phyloP scores from a whole-genome alignment of 2,113 vertebrate species.

The Merops nubicus region DNA sequence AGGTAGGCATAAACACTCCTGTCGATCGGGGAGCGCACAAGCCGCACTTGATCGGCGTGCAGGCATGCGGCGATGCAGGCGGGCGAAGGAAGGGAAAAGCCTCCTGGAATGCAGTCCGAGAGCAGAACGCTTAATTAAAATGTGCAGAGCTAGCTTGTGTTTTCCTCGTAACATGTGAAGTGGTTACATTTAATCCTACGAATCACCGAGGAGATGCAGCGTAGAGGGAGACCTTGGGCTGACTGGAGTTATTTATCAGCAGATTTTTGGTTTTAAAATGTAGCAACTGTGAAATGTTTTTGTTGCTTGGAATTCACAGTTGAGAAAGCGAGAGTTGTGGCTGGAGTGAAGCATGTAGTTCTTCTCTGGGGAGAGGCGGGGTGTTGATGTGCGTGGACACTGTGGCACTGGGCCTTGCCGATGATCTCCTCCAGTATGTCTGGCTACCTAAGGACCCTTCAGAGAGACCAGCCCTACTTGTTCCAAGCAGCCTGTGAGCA shows the following conservation, averaged over 20 bases:
- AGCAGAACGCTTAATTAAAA: neutral
- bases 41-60: neutral
- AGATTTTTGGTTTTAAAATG: neutral
- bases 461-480: neutral
- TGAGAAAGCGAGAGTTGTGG: neutral
- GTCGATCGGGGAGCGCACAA: neutral
- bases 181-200: neutral
- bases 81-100: neutral
- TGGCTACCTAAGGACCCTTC: neutral
- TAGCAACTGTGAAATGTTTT: neutral
- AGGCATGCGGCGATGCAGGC: constrained; percentile 7
- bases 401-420: neutral
- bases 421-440: neutral
- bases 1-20: neutral
- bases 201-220: neutral
- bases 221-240: neutral
- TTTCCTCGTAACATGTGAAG: neutral
- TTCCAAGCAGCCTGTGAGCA: neutral
- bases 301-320: neutral
- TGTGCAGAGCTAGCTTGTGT: neutral
- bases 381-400: neutral
- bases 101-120: constrained; percentile 13
- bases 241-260: neutral
- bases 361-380: neutral
- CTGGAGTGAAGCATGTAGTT: neutral